A percentile compares a stretch with the other conserved stretches of the same genome.
These are phyloP conservation scores for Embiotoca jacksoni DNA, from an alignment of 2,113 vertebrate genomes.

Conservation along the genomic window DNA sequence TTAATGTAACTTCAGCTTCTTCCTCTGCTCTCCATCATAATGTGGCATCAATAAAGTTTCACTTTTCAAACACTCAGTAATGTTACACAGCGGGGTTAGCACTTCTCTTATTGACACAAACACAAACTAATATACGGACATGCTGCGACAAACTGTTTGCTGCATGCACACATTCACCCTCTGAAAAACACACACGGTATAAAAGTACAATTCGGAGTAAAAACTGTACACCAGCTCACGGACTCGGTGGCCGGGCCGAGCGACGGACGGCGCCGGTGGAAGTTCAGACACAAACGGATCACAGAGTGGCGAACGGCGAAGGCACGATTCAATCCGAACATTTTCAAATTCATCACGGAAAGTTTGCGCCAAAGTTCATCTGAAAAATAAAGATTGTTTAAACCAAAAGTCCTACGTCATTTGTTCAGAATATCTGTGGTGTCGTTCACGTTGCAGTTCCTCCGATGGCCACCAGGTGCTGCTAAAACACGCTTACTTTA, in stretches of 20 bases:
- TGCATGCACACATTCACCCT: constrained; percentile 62
- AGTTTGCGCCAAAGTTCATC: too few species aligned
- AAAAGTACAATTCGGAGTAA: constrained; percentile 65
- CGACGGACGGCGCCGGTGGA: background rate
- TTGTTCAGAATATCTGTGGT: background rate
- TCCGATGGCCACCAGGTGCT: background rate
- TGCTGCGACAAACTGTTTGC: constrained; percentile 32
- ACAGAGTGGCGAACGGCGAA: background rate
- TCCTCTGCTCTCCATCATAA: background rate
- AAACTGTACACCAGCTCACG: constrained; percentile 64
- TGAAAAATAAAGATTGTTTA: background rate
- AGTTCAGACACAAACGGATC: background rate
- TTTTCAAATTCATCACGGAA: background rate
- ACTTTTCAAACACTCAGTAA: constrained; percentile 20
- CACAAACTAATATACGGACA: constrained; percentile 47
- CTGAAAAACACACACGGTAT: constrained; percentile 56
- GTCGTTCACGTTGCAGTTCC: constrained; percentile 15
- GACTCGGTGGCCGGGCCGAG: background rate
- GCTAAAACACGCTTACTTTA: background rate
- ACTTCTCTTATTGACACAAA: background rate
- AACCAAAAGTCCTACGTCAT: background rate
- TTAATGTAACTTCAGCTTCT: background rate
- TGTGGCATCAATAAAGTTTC: background rate
- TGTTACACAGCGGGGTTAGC: background rate
- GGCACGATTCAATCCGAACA: background rate